Base-by-base conservation (phyloP, 2,797 vertebrate genomes). In the Lepilemur septentrionalis region DNA sequence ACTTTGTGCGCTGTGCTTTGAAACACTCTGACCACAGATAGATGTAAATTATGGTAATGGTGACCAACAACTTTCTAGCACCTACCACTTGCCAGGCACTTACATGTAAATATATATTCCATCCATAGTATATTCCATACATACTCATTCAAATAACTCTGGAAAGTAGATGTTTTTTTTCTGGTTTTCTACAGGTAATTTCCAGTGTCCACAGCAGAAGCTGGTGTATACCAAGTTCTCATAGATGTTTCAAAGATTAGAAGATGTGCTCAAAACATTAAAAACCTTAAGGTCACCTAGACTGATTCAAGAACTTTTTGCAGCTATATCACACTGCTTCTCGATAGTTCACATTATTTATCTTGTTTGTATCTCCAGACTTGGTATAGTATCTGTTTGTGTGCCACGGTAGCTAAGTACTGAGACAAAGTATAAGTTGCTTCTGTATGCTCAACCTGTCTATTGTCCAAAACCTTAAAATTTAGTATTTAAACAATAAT, bases 401-500 rank as follows among this genome's bases (percentile, higher is more conserved):
- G 41, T 86, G 89, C 43, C 43, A 25, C 87, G 48, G 82, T 50
- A 86, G 50, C 50, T 70, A 61, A 63, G 63, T 82, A 55, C 48
- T 73, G 41, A 96, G 43, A 41, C 28, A 23, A 43, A 69, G 69
- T 55, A 43, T 55, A 85, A 80, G n/a, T n/a, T 91, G 82, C n/a
- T 94, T 81, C 12, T 11, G 9, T 91, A 67, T 89, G 65, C 55
- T 95, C 72, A 93, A 43, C 70, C 76, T 92, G 75, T 76, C n/a
- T 88, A 1, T 89, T 91, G 84, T 35, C 63, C 63, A 79, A 80
- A 94, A 93, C 80, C 38, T 78, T 93, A 73, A 96, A 80, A 38
- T 93, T 82, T 93, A 73, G 57, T 95, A 97, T 93, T 89, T 65
- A 83, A 96, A 83, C 32, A 76, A 46, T 80, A 84, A 76, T 93